Percentiles rank a stretch among this genome's conserved stretches.
Evolutionary conservation across 2,888 invertebrate genomes (phyloP).

Genomic region (Agriopis leucophaearia): DNA sequence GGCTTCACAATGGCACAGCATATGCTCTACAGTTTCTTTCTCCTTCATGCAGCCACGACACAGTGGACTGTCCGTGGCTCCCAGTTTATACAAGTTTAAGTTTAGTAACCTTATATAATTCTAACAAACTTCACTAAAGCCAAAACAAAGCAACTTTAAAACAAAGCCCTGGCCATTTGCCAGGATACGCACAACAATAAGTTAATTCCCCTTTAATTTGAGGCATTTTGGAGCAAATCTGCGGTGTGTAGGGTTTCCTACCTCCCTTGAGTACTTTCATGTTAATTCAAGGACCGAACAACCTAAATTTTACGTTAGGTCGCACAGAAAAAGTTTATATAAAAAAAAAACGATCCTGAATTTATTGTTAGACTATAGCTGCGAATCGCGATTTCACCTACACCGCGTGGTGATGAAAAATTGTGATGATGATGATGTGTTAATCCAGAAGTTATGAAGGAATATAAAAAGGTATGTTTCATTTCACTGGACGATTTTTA

Average conservation of each 20-base stretch:
- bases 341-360: not conserved
- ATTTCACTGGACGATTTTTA: too few relatives aligned
- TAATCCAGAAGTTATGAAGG: too few relatives aligned
- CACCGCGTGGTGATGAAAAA: too few relatives aligned
- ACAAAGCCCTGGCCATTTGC: conserved; percentile 46
- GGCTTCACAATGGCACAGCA: too few relatives aligned
- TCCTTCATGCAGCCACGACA: too few relatives aligned
- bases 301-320: not conserved
- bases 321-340: not conserved
- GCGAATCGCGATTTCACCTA: too few relatives aligned
- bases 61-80: too few relatives aligned
- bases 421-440: too few relatives aligned
- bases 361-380: too few relatives aligned
- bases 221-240: conserved; percentile 53
- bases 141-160: conserved; percentile 39
- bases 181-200: conserved; percentile 53
- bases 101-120: conserved; percentile 13
- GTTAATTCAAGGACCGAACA: conserved; percentile 8
- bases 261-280: conserved; percentile 1
- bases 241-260: conserved; percentile 49
- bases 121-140: conserved; percentile 17
- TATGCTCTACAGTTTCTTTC: too few relatives aligned
- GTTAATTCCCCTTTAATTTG: conserved; percentile 70
- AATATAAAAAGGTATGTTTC: too few relatives aligned
- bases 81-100: too few relatives aligned